Evolutionary conservation across 2,888 invertebrate genomes (phyloP), one percentile per base, ranked within the genome.

Genomic region (Hetaerina titia): DNA sequence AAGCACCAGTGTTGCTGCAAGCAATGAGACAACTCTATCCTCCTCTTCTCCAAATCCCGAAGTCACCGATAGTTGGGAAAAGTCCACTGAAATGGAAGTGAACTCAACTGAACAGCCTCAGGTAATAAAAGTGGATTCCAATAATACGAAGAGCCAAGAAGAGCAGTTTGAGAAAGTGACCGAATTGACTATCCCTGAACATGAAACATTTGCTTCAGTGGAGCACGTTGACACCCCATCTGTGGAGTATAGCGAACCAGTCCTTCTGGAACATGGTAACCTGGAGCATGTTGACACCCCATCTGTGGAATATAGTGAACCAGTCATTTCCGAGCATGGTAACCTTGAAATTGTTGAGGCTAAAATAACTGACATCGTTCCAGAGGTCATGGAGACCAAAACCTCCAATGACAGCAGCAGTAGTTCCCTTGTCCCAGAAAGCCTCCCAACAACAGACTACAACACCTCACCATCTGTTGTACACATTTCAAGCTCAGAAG

Each of bases 191-290:
- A 31, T 31, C n/a, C 81, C 9, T 81, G 25, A 81, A 31, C 8
- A 31, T 31, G 81, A 81, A 15, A 31, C 92, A 5, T 22, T 57
- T n/a, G 31, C 69, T n/a, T 81, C 81, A 13, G 74, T 74, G 2
- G 92, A 92, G n/a, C 69, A 92, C n/a, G 56, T 69, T 19, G 92
- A 92, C 9, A 92, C 92, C 11, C 92, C 92, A 69, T 69, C 92
- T n/a, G 45, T 92, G 13, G 92, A 92, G 17, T 92, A 92, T 45
- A 92, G 64, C 22, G 92, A 92, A 22, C 92, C 92, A 45, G 45
- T 56, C 0, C 25, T 92, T 45, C 64, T 60, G 13, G 92, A 31
- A 19, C 69, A 92, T 56, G 69, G 64, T 92, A 69, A 92, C 13
- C 74, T 69, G 5, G 90, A 90, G 58, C 57, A 89, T 57, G 57